Evolutionary conservation across 1,140 invertebrate species (phyloP).

Genomic region (Plectrocnemia conspersa): DNA sequence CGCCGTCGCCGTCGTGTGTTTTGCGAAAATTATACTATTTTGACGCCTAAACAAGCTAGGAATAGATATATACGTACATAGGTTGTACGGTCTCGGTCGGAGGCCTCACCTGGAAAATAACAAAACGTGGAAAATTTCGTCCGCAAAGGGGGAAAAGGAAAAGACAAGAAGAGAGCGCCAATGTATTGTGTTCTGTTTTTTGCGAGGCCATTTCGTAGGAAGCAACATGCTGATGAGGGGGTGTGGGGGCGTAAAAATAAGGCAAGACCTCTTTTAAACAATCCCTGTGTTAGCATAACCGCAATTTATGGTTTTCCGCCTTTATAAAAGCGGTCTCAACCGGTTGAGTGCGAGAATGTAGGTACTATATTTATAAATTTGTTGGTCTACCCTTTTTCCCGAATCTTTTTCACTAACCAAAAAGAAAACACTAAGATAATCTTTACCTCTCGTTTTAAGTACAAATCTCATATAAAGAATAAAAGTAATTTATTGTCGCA

Average conservation of each 20-base stretch:
- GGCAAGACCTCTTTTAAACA: slow-evolving; percentile 26
- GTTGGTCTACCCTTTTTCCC: too few species aligned
- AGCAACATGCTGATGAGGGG: slow-evolving; percentile 2
- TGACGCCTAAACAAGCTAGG: too few species aligned
- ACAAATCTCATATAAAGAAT: too few species aligned
- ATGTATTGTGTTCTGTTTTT: not conserved
- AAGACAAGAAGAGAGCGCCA: not conserved
- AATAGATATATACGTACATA: too few species aligned
- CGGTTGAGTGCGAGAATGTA: not conserved
- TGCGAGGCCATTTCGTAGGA: slow-evolving; percentile 6
- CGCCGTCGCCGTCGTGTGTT: too few species aligned
- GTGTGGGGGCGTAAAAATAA: slow-evolving; percentile 14
- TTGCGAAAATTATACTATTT: too few species aligned
- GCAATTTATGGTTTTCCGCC: slow-evolving; percentile 28
- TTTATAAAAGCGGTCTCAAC: not conserved
- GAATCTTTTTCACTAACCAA: too few species aligned
- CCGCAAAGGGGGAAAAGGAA: not conserved
- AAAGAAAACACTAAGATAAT: too few species aligned
- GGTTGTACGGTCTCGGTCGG: too few species aligned
- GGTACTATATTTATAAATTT: slow-evolving; percentile 26
- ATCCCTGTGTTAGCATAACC: slow-evolving; percentile 30
- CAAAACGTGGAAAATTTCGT: not conserved
- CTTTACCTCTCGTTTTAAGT: too few species aligned
- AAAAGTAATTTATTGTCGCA: too few species aligned
- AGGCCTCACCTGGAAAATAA: too few species aligned